phyloP scores from a whole-genome alignment of 2,113 vertebrate genomes.

The Paradoxurus hermaphroditus region DNA sequence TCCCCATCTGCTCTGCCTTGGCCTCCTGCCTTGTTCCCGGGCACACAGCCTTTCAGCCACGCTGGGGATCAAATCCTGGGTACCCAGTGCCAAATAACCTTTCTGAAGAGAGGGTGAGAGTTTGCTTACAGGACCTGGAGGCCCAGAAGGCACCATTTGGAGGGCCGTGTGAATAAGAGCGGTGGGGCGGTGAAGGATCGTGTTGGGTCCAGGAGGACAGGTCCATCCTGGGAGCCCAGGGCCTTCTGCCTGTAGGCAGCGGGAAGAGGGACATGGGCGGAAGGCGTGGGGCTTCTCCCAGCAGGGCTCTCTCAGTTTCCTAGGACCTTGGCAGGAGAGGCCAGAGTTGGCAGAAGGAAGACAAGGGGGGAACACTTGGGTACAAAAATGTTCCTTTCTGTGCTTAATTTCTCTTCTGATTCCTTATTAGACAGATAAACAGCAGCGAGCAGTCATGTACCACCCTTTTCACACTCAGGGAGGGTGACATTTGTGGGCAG shows the following conservation, averaged over 20 bases:
- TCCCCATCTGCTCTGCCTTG: background rate
- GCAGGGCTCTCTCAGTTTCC: background rate
- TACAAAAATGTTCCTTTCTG: background rate
- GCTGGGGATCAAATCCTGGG: background rate
- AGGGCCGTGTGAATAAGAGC: background rate
- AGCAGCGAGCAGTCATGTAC: background rate
- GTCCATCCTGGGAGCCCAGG: background rate
- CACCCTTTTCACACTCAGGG: background rate
- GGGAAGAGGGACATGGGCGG: background rate
- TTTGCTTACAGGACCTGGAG: background rate
- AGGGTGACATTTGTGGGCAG: background rate
- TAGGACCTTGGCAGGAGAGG: background rate
- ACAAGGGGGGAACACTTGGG: background rate
- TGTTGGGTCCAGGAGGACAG: background rate
- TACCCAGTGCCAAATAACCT: background rate
- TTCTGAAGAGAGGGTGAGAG: background rate
- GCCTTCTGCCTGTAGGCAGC: background rate
- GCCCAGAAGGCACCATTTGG: background rate
- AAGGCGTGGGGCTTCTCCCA: background rate
- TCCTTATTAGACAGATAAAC: background rate
- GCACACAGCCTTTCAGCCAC: background rate
- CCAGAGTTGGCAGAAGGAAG: background rate
- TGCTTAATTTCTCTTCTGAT: background rate
- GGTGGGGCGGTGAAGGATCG: background rate
- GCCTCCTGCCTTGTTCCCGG: background rate